A percentile compares a stretch with the other conserved stretches of the same genome.
These are phyloP conservation scores for Nilaparvata lugens DNA, from an alignment of 1,140 invertebrate species.

Conservation along the genomic window DNA sequence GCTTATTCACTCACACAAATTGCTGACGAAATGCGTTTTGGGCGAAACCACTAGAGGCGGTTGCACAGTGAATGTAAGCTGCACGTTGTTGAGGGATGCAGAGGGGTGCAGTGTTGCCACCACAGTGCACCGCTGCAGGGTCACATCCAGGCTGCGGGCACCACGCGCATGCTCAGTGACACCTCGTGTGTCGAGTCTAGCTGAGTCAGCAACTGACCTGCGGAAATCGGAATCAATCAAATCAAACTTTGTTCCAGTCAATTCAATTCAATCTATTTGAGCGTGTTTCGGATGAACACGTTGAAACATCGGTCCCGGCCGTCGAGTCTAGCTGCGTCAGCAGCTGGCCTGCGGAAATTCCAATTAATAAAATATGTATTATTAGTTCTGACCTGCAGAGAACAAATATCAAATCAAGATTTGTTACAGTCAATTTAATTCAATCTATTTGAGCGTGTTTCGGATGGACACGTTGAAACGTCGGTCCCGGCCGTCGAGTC, in stretches of 20 bases:
- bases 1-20: conserved; percentile 35
- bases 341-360: too few species aligned
- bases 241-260: conserved; percentile 28
- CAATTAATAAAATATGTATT: too few species aligned
- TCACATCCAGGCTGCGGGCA: not conserved
- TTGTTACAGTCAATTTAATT: conserved; percentile 23
- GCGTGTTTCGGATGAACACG: too few species aligned
- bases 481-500: not conserved
- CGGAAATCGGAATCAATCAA: too few species aligned
- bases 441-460: not conserved
- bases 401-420: too few species aligned
- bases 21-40: conserved; percentile 37
- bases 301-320: not conserved
- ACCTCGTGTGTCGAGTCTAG: conserved; percentile 28
- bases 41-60: conserved; percentile 42
- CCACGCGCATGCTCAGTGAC: conserved; percentile 39
- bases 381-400: conserved; percentile 36
- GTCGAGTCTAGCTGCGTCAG: too few species aligned
- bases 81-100: conserved; percentile 41
- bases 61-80: conserved; percentile 41
- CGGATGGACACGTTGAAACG: too few species aligned
- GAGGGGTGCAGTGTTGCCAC: conserved; percentile 23
- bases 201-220: conserved; percentile 30
- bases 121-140: not conserved
- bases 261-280: not conserved